Evolutionary conservation across 2,888 invertebrate genomes (phyloP).

Genomic region (Lepidochrysops patricia): DNA sequence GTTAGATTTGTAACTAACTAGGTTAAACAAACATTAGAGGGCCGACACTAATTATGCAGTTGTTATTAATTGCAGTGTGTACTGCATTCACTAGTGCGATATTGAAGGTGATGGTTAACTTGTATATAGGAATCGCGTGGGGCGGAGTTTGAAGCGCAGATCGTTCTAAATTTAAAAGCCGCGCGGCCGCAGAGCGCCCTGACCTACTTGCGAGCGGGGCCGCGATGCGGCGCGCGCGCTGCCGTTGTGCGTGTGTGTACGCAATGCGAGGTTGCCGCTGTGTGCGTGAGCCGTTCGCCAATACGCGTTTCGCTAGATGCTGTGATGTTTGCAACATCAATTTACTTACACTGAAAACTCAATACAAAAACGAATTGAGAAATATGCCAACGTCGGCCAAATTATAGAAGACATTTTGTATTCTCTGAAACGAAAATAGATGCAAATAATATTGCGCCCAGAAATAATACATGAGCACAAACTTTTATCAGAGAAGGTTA

Average conservation of each 20-base stretch:
- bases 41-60: neutral
- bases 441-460: too few species aligned
- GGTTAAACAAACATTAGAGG: neutral
- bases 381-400: neutral
- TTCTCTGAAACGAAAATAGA: neutral
- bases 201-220: slow-evolving; percentile 73
- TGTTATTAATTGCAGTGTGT: slow-evolving; percentile 8
- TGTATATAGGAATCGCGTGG: slow-evolving; percentile 56
- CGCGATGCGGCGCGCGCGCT: slow-evolving; percentile 70
- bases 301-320: slow-evolving; percentile 69
- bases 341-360: slow-evolving; percentile 35
- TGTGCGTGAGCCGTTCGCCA: slow-evolving; percentile 62
- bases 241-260: slow-evolving; percentile 45
- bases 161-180: slow-evolving; percentile 73
- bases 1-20: neutral
- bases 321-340: slow-evolving; percentile 61
- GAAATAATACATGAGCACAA: neutral
- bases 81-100: slow-evolving; percentile 29
- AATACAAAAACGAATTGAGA: slow-evolving; percentile 28
- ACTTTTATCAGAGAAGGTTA: neutral
- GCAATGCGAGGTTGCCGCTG: slow-evolving; percentile 41
- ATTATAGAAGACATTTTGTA: neutral
- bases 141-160: slow-evolving; percentile 68
- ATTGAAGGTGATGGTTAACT: slow-evolving; percentile 47
- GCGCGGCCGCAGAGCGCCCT: slow-evolving; percentile 72